Evolutionary conservation across 2,797 vertebrate genomes (phyloP).

Genomic region (Acanthurus leucopareius): DNA sequence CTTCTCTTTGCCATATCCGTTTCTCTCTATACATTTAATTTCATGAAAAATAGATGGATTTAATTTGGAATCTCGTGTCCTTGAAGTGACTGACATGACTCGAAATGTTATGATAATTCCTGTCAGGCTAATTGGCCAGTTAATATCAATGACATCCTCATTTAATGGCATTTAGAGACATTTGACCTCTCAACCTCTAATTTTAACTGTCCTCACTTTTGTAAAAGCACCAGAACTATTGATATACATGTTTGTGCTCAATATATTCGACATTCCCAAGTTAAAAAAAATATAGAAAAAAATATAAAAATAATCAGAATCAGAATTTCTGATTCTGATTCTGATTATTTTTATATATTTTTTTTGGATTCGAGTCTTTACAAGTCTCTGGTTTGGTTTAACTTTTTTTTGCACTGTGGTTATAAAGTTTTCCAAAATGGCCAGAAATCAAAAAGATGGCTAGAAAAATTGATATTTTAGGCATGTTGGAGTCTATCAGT

Average conservation of each 20-base stretch:
- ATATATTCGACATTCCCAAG: neutral
- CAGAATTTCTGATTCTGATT: too few relatives aligned
- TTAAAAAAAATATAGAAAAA: too few relatives aligned
- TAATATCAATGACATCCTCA: slow-evolving; percentile 17
- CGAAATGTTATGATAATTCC: slow-evolving; percentile 31
- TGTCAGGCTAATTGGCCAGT: slow-evolving; percentile 38
- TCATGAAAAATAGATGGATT: slow-evolving; percentile 31
- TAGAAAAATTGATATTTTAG: neutral
- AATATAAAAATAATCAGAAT: too few relatives aligned
- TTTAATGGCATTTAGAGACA: slow-evolving; percentile 18
- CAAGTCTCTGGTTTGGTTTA: neutral
- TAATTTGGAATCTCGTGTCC: slow-evolving; percentile 28
- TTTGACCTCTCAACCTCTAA: slow-evolving; percentile 24
- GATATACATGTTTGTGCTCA: neutral
- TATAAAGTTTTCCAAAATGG: neutral
- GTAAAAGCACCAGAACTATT: neutral
- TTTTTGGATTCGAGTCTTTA: too few relatives aligned
- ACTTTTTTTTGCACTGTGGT: neutral
- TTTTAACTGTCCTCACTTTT: neutral
- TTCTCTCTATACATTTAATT: slow-evolving; percentile 27
- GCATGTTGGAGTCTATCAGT: neutral
- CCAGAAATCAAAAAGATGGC: neutral
- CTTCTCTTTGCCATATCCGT: neutral
- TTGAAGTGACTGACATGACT: slow-evolving; percentile 34
- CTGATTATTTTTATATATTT: too few relatives aligned